Evolutionary conservation across 2,797 vertebrate genomes (phyloP), one percentile per base, ranked within the genome.

Genomic region (Fistularia commersonii): DNA sequence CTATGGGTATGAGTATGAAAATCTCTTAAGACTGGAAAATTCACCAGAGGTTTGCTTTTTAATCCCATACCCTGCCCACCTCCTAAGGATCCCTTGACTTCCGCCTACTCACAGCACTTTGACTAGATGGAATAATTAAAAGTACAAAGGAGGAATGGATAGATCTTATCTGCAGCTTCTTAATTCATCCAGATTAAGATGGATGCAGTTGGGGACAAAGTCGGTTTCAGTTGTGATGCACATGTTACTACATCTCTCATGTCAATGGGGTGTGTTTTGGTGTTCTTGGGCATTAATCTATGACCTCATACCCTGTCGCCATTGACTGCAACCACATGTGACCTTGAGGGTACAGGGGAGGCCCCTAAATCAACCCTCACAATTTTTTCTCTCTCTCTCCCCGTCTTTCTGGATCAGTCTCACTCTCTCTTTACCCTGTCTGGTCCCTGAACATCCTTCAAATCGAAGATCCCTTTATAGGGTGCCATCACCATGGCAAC

Each of bases 381-480:
- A 31, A 15, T 38, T 7, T 41, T 35, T 34, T 51, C 48, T 14
- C 33, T 10, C 13, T 15, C 11, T 13, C 13, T 11, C 32, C n/a
- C n/a, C n/a, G n/a, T n/a, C n/a, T n/a, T n/a, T n/a, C n/a, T n/a
- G n/a, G n/a, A n/a, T n/a, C n/a, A n/a, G n/a, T 6, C 13, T 9
- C 8, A 1, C 15, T 31, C 40, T 5, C 7, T 8, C 46, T 45
- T 44, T 54, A 36, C 45, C 36, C 56, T 61, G 58, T 77, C 61
- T 71, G 32, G 45, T 72, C 48, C 59, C 66, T 67, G 63, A 72
- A 72, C 64, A 79, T 79, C 65, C 67, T 67, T 82, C 61, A 72
- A 74, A 79, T 62, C 32, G 50, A 80, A 66, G 70, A 75, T 66
- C 69, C 67, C 67, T 63, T 83, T 65, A 76, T 72, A 46, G 65